Percentiles rank a stretch among this genome's conserved stretches.
These are phyloP conservation scores for Microtus ochrogaster DNA, from an alignment of 2,113 vertebrate species.

Conservation along the genomic window DNA sequence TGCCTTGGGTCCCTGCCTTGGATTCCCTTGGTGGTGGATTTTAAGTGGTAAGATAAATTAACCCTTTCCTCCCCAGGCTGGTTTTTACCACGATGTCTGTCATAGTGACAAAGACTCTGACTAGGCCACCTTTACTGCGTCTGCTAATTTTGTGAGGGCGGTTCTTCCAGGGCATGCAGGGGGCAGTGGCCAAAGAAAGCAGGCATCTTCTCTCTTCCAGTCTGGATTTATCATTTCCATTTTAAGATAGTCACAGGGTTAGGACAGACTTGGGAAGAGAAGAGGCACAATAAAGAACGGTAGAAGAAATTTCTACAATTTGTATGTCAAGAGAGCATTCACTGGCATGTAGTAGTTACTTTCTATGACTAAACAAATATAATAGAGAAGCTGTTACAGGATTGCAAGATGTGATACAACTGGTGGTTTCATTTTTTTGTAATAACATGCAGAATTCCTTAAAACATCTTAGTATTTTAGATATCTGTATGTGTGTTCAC, in stretches of 20 bases:
- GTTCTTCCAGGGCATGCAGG: background rate
- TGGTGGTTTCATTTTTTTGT: background rate
- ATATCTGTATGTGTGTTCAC: background rate
- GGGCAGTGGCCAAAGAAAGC: background rate
- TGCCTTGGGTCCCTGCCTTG: background rate
- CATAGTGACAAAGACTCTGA: background rate
- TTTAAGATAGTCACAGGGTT: conserved; percentile 50
- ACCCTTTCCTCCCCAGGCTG: background rate
- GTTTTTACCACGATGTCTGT: background rate
- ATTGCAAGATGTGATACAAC: background rate
- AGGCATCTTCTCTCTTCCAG: background rate
- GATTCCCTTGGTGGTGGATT: background rate
- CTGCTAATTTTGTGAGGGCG: background rate
- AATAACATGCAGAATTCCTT: background rate
- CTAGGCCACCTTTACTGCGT: background rate
- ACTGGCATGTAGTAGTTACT: conserved; percentile 57
- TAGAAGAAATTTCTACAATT: conserved; percentile 47
- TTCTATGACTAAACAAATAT: conserved; percentile 62
- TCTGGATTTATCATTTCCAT: background rate
- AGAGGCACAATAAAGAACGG: conserved; percentile 45
- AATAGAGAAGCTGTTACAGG: conserved; percentile 28
- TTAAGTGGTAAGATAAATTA: background rate
- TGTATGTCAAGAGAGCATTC: conserved; percentile 54
- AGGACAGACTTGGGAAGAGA: background rate
- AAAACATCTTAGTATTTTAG: background rate